phyloP scores from a whole-genome alignment of 2,888 invertebrate species.

The Blastobasis lacticolella region DNA sequence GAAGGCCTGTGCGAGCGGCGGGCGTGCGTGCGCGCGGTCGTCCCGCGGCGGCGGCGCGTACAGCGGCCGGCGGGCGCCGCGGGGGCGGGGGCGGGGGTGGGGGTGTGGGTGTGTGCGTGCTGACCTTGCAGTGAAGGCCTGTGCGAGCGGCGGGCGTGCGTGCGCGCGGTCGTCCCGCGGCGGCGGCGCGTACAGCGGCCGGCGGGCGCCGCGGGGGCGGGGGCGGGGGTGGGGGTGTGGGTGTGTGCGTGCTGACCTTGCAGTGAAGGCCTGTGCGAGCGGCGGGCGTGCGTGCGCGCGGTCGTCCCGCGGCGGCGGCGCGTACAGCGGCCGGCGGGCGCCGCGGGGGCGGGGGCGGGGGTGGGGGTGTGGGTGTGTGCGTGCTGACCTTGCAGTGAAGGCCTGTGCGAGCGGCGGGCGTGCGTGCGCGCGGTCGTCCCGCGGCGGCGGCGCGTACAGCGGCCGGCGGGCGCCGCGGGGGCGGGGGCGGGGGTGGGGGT shows the following conservation, averaged over 20 bases:
- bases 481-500: neutral
- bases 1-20: neutral
- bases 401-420: neutral
- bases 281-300: constrained; percentile 13
- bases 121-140: constrained; percentile 11
- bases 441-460: neutral
- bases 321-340: neutral
- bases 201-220: constrained; percentile 4
- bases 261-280: constrained; percentile 13
- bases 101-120: neutral
- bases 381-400: neutral
- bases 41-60: too few species aligned
- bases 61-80: constrained; percentile 16
- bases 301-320: too few species aligned
- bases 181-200: too few species aligned
- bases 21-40: neutral
- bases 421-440: neutral
- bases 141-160: constrained; percentile 15
- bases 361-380: neutral
- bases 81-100: neutral
- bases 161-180: too few species aligned
- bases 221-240: neutral
- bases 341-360: constrained; percentile 1
- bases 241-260: constrained; percentile 2
- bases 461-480: neutral